Base-by-base conservation (phyloP, 2,797 vertebrate species). In the Halcyon chelicuti region DNA sequence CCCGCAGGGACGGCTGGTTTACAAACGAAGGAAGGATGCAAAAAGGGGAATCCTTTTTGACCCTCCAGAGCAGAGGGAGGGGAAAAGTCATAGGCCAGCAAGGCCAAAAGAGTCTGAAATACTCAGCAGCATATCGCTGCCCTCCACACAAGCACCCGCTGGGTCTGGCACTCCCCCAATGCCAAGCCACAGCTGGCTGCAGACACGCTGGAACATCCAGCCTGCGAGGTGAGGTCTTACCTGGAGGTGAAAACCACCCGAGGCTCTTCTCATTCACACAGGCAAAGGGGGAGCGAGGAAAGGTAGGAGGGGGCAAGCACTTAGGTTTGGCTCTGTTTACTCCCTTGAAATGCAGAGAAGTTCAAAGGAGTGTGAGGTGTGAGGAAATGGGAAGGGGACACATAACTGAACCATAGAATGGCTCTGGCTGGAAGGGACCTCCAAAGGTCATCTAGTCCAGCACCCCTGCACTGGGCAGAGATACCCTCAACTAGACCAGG, bases 21-120 rank as follows among this genome's bases (percentile, higher is more conserved):
- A 62, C 55, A 66, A 67, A 87, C 0, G 0, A 20, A 88, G 31
- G 47, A 66, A 57, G 65, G 57, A 42, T 0, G 0, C 7, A 37
- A 49, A 35, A 86, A 73, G 37, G 46, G 44, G 81, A 90, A 94
- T 51, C 14, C 39, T 90, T 77, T 72, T 46, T 1, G 6, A 55
- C 60, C 52, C 52, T 52, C 44, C 1, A 21, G 28, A 74, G 47
- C 0, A 2, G 16, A 74, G 14, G 25, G 49, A 91, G 49, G 13
- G 8, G 44, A n/a, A 76, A 87, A 55, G 26, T n/a, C 21, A 20
- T 10, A 68, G 67, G 37, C 13, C 63, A 75, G 15, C 0, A 1
- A 83, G 25, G 73, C 20, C 40, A 63, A 54, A 55, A 66, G 57
- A 17, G 37, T 71, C 19, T 55, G 58, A 81, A 84, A 65, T 39